Evolutionary conservation across 2,797 vertebrate genomes (phyloP).

Genomic region (Mormyrops attenuatus): DNA sequence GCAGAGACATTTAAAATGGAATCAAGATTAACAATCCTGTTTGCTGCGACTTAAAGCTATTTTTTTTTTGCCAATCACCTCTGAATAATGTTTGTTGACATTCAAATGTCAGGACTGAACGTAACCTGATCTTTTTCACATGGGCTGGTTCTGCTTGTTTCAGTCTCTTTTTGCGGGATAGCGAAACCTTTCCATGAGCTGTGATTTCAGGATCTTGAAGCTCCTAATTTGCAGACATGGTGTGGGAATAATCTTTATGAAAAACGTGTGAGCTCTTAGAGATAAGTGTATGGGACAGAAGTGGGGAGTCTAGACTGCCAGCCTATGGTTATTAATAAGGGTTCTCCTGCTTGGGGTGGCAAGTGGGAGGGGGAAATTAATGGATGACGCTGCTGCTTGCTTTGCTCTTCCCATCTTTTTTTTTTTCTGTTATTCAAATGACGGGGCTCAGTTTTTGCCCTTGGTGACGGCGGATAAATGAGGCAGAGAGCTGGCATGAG

Average conservation of each 20-base stretch:
- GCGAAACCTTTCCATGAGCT: neutral
- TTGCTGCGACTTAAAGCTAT: neutral
- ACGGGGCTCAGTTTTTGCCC: constrained; percentile 25
- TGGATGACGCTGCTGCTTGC: neutral
- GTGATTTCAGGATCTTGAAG: neutral
- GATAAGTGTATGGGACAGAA: neutral
- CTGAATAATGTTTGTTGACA: neutral
- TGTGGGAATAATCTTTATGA: neutral
- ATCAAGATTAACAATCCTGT: neutral
- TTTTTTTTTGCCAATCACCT: neutral
- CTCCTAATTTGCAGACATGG: neutral
- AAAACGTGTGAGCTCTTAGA: neutral
- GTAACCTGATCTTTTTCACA: neutral
- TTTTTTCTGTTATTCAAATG: constrained; percentile 52
- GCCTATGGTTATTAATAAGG: constrained; percentile 1
- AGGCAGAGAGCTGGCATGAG: constrained; percentile 35
- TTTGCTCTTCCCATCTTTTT: neutral
- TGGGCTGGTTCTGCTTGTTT: neutral
- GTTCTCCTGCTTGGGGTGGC: neutral
- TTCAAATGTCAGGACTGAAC: neutral
- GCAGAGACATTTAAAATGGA: neutral
- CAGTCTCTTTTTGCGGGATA: neutral
- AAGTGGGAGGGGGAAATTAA: neutral
- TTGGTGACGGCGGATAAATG: constrained; percentile 29
- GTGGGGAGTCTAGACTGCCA: neutral